Base-by-base conservation (phyloP, 2,113 vertebrate genomes). In the Choloepus hoffmanni region DNA sequence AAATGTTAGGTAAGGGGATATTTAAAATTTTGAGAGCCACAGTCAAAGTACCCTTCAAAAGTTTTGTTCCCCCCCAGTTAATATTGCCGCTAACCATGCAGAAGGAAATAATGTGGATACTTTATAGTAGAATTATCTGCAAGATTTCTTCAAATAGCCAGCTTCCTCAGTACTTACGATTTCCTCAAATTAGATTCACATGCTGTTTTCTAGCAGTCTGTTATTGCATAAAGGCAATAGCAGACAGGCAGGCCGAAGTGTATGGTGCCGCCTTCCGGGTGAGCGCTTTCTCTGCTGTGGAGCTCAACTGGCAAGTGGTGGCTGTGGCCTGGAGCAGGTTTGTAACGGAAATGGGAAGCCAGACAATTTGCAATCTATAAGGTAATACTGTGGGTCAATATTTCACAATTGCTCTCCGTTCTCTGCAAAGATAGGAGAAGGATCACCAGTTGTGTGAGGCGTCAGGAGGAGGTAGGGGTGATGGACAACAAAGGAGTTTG, bases 141-240 rank as follows among this genome's bases (percentile, higher is more conserved):
- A 76, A 21, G 16, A 50, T 92, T 91, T 96, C 30, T 73, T 81
- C 82, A 79, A 90, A 73, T 62, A 82, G 74, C 30, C 45, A 87
- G 40, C 76, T 92, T 93, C 93, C 92, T 89, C 28, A 10, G 77
- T 81, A 50, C n/a, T 55, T 82, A 28, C 0, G 58, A 91, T 73
- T 81, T 79, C 53, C 23, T 87, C 36, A 18, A n/a, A 15, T 86
- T 89, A 73, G 68, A 85, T 36, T 74, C 83, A 40, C 1, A 33
- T 65, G 96, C 70, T 7, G 0, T 85, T 68, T 89, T 82, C 7
- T 13, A 58, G 68, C n/a, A 45, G 68, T 72, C 88, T 28, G 16
- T 58, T 63, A 50, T 23, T 65, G 86, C 53, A 65, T 21, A 24
- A 30, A 76, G 70, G 48, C 43, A 45, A 45, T 7, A 45, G 43